Percentiles rank a stretch among this genome's conserved stretches.
These are phyloP conservation scores for Sinosuthora webbiana DNA, from an alignment of 2,113 vertebrate genomes.

Conservation along the genomic window DNA sequence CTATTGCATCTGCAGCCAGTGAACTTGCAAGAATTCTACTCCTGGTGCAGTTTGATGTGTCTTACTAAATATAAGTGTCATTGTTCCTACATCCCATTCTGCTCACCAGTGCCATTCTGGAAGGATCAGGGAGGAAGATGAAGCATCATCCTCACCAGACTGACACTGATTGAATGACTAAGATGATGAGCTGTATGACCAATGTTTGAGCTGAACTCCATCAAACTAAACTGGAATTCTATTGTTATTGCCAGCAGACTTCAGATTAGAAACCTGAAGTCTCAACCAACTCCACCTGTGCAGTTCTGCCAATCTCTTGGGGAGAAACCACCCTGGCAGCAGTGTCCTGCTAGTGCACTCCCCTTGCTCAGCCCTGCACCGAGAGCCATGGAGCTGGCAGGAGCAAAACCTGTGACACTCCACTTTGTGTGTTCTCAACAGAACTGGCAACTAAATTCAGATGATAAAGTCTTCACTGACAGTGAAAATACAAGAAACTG, in stretches of 20 bases:
- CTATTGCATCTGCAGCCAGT: neutral
- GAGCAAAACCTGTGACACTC: neutral
- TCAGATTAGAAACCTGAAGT: neutral
- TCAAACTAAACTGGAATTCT: neutral
- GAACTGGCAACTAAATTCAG: neutral
- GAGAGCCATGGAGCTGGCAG: neutral
- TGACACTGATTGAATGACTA: neutral
- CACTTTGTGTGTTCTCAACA: neutral
- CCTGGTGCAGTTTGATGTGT: neutral
- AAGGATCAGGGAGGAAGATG: neutral
- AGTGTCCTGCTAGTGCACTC: neutral
- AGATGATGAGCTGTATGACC: neutral
- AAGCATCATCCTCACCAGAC: neutral
- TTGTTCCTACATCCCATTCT: neutral
- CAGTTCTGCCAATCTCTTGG: neutral
- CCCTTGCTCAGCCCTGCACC: neutral
- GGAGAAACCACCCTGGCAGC: neutral
- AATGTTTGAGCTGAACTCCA: neutral
- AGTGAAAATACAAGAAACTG: neutral
- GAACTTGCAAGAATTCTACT: neutral
- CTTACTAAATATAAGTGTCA: neutral
- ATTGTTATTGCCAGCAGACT: neutral
- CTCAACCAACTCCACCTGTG: neutral
- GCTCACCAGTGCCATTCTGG: neutral
- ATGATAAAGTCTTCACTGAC: neutral